Conservation (phyloP, 1,140 invertebrate genomes). For the Aphelenchoides avenae region DNA sequence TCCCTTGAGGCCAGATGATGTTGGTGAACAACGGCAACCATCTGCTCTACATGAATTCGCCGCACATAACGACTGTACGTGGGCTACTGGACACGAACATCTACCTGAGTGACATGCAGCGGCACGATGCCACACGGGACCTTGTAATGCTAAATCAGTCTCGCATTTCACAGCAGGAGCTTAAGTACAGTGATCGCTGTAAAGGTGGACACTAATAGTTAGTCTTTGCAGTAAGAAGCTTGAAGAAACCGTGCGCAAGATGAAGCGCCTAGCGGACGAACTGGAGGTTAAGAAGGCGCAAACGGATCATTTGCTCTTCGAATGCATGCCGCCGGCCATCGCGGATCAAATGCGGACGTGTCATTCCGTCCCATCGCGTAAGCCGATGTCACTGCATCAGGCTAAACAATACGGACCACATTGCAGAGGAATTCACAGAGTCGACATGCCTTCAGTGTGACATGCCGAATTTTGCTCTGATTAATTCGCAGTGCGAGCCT, state of each 20-base stretch:
- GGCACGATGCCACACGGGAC: conserved; percentile 62
- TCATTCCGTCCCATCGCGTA: conserved; percentile 53
- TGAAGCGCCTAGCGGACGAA: conserved; percentile 37
- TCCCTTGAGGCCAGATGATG: conserved; percentile 41
- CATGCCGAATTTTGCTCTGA: conserved; percentile 62
- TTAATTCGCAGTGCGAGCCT: conserved; percentile 59
- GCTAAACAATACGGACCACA: no score
- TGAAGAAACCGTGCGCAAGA: conserved; percentile 21
- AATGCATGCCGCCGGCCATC: conserved; percentile 60
- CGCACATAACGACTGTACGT: conserved; percentile 51
- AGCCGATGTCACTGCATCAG: neutral
- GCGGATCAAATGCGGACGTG: conserved; percentile 58
- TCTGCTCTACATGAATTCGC: conserved; percentile 61
- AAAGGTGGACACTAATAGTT: conserved; percentile 34
- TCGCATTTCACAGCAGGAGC: conserved; percentile 59
- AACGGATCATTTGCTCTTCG: conserved; percentile 59
- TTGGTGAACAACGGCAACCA: conserved; percentile 38
- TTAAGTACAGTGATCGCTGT: conserved; percentile 60
- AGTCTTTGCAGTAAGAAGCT: conserved; percentile 21
- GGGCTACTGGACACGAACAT: conserved; percentile 59
- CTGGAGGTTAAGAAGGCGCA: conserved; percentile 60
- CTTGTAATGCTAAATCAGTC: conserved; percentile 58
- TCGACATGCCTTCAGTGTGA: conserved; percentile 62
- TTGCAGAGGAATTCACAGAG: conserved; percentile 58
- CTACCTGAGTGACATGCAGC: conserved; percentile 59